Conservation (phyloP, 2,113 vertebrate genomes). For the Strix uralensis region DNA sequence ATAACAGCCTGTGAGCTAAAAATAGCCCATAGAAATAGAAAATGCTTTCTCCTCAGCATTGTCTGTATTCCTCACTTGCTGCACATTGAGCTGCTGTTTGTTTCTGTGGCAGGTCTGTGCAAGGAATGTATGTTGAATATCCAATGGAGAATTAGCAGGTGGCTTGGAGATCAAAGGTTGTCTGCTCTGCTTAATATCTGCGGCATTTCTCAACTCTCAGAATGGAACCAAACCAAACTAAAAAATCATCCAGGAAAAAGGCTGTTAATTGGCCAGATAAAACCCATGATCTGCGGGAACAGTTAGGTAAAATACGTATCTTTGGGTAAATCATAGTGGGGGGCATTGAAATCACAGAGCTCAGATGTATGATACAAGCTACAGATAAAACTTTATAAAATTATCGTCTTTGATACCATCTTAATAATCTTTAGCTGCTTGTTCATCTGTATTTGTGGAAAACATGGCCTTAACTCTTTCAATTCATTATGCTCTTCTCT, state of each 20-base stretch:
- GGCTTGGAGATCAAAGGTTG: background rate
- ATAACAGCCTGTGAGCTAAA: slow-evolving; percentile 49
- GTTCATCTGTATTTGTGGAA: background rate
- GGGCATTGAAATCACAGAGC: background rate
- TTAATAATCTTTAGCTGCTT: background rate
- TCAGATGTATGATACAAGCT: background rate
- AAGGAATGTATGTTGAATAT: background rate
- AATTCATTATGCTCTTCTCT: background rate
- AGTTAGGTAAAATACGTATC: background rate
- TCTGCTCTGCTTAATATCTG: background rate
- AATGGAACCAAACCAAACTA: background rate
- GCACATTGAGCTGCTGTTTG: background rate
- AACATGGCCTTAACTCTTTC: background rate
- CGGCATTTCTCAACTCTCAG: background rate
- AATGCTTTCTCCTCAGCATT: background rate
- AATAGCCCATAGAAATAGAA: slow-evolving; percentile 10
- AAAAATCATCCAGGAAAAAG: background rate
- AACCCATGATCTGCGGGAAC: background rate
- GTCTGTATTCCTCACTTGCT: background rate
- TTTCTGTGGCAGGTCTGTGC: background rate
- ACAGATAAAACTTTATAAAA: background rate
- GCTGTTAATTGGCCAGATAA: background rate
- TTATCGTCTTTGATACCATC: background rate
- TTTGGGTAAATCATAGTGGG: background rate
- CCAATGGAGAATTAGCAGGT: background rate